These are phyloP conservation scores for Gnathochromis pfefferi DNA, from an alignment of 2,113 vertebrate genomes.

Conservation along the genomic window DNA sequence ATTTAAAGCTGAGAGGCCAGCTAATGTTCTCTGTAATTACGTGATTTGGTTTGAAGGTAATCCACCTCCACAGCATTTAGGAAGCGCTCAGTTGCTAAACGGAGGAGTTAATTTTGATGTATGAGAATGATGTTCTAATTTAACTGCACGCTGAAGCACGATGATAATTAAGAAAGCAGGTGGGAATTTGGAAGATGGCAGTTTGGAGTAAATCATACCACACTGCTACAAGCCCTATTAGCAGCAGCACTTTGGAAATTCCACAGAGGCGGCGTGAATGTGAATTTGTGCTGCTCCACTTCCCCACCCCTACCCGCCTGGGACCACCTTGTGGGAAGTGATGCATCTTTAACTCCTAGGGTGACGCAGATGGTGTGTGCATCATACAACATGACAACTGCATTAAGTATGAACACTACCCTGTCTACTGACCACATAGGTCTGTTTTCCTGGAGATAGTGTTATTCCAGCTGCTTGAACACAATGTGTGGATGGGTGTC, in stretches of 20 bases:
- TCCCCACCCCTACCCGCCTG: conserved; percentile 6
- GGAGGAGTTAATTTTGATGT: neutral
- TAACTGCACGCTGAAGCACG: neutral
- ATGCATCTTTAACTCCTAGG: conserved; percentile 9
- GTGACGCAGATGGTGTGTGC: conserved; percentile 29
- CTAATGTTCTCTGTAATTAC: neutral
- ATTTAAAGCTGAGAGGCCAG: neutral
- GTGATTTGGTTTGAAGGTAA: neutral
- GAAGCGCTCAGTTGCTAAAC: neutral
- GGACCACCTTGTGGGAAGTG: conserved; percentile 5
- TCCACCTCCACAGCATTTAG: neutral
- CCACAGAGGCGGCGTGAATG: conserved; percentile 38
- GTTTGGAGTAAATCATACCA: neutral
- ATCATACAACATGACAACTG: conserved; percentile 20
- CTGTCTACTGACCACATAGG: neutral
- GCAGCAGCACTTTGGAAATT: neutral
- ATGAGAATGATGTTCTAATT: neutral
- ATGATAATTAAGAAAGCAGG: neutral
- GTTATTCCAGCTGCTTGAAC: neutral
- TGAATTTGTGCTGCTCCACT: conserved; percentile 59
- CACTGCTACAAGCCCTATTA: conserved; percentile 3
- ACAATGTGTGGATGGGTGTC: neutral
- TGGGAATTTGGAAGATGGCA: neutral
- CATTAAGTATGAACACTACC: neutral
- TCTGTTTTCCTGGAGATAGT: neutral